A percentile compares a stretch with the other conserved stretches of the same genome.
Evolutionary conservation across 2,797 vertebrate genomes (phyloP).

Genomic region (Martes flavigula): DNA sequence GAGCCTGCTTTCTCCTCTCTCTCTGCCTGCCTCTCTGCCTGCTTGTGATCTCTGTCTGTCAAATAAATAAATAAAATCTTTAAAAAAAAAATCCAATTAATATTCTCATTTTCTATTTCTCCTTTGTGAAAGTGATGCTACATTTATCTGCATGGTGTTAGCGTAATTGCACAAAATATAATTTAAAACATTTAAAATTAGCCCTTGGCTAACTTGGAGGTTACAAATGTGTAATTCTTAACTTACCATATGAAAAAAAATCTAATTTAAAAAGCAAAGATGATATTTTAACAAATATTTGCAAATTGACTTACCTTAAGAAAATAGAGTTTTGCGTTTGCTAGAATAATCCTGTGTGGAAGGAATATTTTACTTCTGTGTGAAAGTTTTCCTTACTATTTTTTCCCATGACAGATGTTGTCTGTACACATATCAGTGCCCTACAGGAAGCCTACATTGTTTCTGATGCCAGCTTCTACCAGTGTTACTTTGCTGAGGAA

Average conservation of each 20-base stretch:
- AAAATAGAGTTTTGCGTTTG: neutral
- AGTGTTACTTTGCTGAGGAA: constrained; percentile 35
- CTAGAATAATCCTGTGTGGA: neutral
- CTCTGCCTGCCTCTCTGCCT: too few relatives aligned
- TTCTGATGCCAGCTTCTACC: neutral
- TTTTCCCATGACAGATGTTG: constrained; percentile 20
- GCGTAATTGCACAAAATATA: neutral
- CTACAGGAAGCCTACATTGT: constrained; percentile 33
- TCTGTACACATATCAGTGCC: neutral
- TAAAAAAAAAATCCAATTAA: constrained; percentile 46
- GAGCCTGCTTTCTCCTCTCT: too few relatives aligned
- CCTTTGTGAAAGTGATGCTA: neutral
- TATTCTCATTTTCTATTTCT: constrained; percentile 11
- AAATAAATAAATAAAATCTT: too few relatives aligned
- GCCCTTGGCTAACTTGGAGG: neutral
- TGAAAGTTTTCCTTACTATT: neutral
- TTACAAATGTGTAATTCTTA: neutral
- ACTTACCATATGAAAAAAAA: neutral
- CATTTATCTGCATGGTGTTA: neutral
- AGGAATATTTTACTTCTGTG: neutral
- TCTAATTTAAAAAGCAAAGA: neutral
- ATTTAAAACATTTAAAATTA: neutral
- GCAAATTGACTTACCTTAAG: neutral
- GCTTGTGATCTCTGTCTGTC: too few relatives aligned
- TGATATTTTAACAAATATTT: neutral